Percentiles rank a stretch among this genome's conserved stretches.
phyloP scores from a whole-genome alignment of 2,113 vertebrate species.

The Calypte anna region DNA sequence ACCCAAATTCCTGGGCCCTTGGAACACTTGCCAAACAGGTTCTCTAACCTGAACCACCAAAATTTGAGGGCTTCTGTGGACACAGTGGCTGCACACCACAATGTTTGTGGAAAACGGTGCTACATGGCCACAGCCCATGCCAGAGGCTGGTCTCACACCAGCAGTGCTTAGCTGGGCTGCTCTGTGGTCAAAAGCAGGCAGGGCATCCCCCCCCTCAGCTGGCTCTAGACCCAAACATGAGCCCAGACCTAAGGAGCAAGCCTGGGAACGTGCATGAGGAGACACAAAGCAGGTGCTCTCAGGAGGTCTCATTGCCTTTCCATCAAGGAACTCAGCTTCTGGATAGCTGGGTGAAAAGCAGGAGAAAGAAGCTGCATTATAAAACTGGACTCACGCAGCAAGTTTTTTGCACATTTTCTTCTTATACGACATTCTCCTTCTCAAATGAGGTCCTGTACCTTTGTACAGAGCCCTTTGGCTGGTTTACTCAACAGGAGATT shows the following conservation, averaged over 20 bases:
- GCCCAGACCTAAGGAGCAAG: neutral
- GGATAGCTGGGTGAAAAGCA: neutral
- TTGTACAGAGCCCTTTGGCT: neutral
- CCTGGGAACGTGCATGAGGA: neutral
- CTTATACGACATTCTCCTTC: neutral
- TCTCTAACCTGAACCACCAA: neutral
- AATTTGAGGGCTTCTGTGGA: neutral
- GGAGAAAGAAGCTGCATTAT: neutral
- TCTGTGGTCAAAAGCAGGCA: neutral
- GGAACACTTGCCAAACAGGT: neutral
- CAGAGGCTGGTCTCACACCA: neutral
- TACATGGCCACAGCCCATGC: accelerated
- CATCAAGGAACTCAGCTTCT: neutral
- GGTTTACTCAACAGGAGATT: accelerated
- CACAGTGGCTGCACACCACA: accelerated
- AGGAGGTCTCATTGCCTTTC: neutral
- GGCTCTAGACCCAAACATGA: neutral
- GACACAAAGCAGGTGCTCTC: neutral
- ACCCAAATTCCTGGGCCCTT: neutral
- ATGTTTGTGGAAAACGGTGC: accelerated
- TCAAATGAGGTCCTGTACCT: neutral
- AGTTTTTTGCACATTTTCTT: neutral
- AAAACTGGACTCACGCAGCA: neutral
- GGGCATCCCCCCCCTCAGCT: neutral
- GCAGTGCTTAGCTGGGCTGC: neutral